Evolutionary conservation across 2,797 vertebrate genomes (phyloP).

Genomic region (Pampus argenteus): DNA sequence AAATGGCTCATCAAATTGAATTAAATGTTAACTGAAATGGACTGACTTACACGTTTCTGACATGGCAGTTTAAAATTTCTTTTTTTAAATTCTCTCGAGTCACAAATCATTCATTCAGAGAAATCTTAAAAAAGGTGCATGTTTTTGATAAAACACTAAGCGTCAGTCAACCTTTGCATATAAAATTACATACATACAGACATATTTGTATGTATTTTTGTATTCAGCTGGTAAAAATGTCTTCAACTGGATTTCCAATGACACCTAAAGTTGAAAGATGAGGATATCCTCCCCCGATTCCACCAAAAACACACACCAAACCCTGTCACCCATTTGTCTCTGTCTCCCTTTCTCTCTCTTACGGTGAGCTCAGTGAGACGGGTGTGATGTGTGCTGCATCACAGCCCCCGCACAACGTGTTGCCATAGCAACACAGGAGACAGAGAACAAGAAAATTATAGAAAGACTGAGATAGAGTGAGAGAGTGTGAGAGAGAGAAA

Average conservation of each 20-base stretch:
- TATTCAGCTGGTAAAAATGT: not conserved
- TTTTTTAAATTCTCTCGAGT: not conserved
- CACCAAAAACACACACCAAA: slow-evolving; percentile 2
- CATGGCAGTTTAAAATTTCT: slow-evolving; percentile 6
- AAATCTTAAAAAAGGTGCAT: not conserved
- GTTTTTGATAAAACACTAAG: not conserved
- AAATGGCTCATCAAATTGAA: slow-evolving; percentile 40
- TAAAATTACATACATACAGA: not conserved
- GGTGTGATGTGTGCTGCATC: slow-evolving; percentile 75
- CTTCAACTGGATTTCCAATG: slow-evolving; percentile 13
- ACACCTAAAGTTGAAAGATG: slow-evolving; percentile 8
- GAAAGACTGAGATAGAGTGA: slow-evolving; percentile 57
- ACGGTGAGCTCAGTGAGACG: slow-evolving; percentile 56
- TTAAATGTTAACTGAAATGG: slow-evolving; percentile 28
- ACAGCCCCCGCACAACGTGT: slow-evolving; percentile 78
- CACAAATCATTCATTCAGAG: not conserved
- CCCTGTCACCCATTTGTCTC: slow-evolving; percentile 51
- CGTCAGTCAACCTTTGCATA: not conserved
- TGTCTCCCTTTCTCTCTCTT: slow-evolving; percentile 48
- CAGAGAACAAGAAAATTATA: slow-evolving; percentile 59
- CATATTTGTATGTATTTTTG: too few relatives aligned
- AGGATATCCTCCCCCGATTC: slow-evolving; percentile 15
- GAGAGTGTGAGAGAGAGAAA: slow-evolving; percentile 42
- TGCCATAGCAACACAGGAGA: slow-evolving; percentile 79
- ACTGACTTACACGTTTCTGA: not conserved